Percentiles rank a stretch among this genome's conserved stretches.
Conservation (phyloP, 1,140 invertebrate species). For the Paraescarpia echinospica region DNA sequence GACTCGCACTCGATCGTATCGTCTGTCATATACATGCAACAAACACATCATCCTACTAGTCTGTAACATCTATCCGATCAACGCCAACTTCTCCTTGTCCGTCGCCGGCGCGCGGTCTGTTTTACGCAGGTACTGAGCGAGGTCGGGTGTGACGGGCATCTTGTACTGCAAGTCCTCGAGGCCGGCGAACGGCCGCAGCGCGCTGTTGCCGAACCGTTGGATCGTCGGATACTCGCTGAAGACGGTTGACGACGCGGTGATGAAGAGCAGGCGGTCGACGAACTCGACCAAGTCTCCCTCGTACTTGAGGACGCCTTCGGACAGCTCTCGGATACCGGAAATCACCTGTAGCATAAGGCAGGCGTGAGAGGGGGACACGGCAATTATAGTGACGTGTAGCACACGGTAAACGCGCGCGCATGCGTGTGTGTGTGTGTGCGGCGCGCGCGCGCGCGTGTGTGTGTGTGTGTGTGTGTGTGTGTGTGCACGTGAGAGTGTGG, state of each 20-base stretch:
- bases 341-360: slow-evolving; percentile 2
- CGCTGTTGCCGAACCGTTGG: slow-evolving; percentile 36
- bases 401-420: too few species aligned
- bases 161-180: neutral
- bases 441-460: too few species aligned
- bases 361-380: too few species aligned
- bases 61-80: neutral
- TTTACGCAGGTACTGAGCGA: neutral
- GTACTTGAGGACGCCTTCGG: slow-evolving; percentile 54
- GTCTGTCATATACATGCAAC: neutral
- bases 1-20: neutral
- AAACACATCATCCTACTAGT: neutral
- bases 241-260: slow-evolving; percentile 40
- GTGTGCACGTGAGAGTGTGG: too few species aligned
- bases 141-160: neutral
- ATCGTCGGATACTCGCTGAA: slow-evolving; percentile 37
- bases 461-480: too few species aligned
- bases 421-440: neutral
- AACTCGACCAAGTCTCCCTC: slow-evolving; percentile 49
- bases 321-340: slow-evolving; percentile 48
- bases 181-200: neutral
- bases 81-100: neutral
- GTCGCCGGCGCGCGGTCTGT: neutral
- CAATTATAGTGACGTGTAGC: too few species aligned
- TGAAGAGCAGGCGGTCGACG: slow-evolving; percentile 48